Base-by-base conservation (phyloP, 2,888 invertebrate genomes). In the Hemaris fuciformis region DNA sequence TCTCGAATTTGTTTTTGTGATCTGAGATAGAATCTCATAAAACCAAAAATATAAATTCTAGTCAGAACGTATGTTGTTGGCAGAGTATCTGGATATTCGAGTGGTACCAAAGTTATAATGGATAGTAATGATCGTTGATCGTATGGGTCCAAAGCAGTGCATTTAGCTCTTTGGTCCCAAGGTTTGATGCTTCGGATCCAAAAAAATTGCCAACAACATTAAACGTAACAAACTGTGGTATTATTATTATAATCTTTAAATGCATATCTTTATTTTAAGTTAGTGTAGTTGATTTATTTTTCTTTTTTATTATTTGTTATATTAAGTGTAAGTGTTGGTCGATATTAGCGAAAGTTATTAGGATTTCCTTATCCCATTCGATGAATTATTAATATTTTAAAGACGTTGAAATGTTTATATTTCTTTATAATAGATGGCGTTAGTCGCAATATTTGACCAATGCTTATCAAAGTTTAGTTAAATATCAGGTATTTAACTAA, bases 11-110 rank as follows among this genome's bases (percentile, higher is more conserved):
- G 53, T 53, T 27, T 31, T 53, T 53, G 31, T 53, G 53, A 53
- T 53, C 31, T 53, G 53, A 53, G 53, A 53, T 53, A 53, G 53
- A 53, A 53, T 53, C 53, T 53, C 53, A 53, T 53, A 27, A 31
- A 27, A 27, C 53, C 53, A 53, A 53, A 53, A 18, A 53, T 45
- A 25, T 23, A 27, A 31, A 53, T 13, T 53, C 53, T 53, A 53
- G 53, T 53, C 53, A 53, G 53, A 53, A 53, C 53, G 18, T 43
- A 7, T 53, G 48, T 15, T 53, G 53, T 31, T 53, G 31, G 27
- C 53, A 18, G 2, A 53, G 31, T 31, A 18, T 27, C 27, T 53
- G 18, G 18, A 31, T 38, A n/a, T 0, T 3, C 3, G 1, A 0
- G n/a, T 38, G 38, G 38, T 10, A 38, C 38, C 38, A 38, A 38